These are phyloP conservation scores for Brachionus sp. DNA, from an alignment of 1,140 invertebrate species.

Conservation along the genomic window DNA sequence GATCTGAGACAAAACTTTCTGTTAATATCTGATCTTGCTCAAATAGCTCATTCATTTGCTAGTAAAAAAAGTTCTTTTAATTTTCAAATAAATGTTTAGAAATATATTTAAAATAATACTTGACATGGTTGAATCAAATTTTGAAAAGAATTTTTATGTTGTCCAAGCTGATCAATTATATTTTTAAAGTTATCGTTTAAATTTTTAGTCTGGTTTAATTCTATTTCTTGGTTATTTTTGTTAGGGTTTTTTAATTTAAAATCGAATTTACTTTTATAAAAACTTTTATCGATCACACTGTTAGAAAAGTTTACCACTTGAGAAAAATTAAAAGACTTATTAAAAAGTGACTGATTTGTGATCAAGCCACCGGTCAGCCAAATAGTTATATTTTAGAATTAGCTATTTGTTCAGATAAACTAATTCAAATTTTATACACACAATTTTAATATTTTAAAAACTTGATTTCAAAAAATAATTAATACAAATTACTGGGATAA, in stretches of 20 bases:
- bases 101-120: background rate
- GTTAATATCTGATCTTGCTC: background rate
- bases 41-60: slow-evolving; percentile 10
- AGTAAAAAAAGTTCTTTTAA: background rate
- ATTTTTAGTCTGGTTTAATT: background rate
- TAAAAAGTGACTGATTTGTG: too few species aligned
- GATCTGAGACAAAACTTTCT: background rate
- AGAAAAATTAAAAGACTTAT: too few species aligned
- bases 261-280: too few species aligned
- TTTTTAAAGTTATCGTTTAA: background rate
- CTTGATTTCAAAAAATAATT: too few species aligned
- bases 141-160: slow-evolving; percentile 21
- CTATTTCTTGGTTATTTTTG: background rate
- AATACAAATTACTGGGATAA: too few species aligned
- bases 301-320: too few species aligned
- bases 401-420: too few species aligned
- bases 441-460: too few species aligned
- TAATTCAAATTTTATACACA: too few species aligned
- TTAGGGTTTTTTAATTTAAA: background rate
- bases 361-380: too few species aligned
- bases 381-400: too few species aligned
- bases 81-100: background rate
- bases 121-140: slow-evolving; percentile 16
- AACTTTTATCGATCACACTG: too few species aligned
- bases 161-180: background rate